Base-by-base conservation (phyloP, 2,888 invertebrate genomes). In the Caenorhabditis sinica region DNA sequence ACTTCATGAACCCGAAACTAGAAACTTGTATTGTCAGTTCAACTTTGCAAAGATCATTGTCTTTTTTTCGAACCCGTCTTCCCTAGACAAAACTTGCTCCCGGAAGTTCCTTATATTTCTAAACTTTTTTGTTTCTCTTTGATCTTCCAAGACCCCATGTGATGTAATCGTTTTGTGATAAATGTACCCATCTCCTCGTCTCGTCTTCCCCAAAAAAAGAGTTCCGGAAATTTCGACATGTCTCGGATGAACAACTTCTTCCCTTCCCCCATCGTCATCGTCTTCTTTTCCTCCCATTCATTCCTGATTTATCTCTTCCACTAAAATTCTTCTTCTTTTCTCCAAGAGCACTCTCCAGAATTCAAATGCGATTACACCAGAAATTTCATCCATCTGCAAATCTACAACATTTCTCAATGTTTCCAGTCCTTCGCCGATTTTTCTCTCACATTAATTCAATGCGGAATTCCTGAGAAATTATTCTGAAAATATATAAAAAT, bases 341-440 rank as follows among this genome's bases (percentile, higher is more conserved):
- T n/a, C 11, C 23, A 8, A 20, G 49, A 30, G 66, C 75, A 66
- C 65, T 49, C 28, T 49, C n/a, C n/a, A 61, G 36, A 61, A 53
- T 56, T 76, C 66, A 58, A 68, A 76, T 76, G 60, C 76, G 76
- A 76, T 76, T 76, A 76, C 75, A 66, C 58, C 33, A 17, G 15
- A 49, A 45, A 49, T 49, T 25, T 15, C n/a, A 36, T 45, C 28
- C n/a, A 36, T 45, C 23, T 65, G 65, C 65, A 65, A 43, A 43
- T 58, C 58, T 36, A 8, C 53, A 56, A 53, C 28, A 43, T 45
- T 20, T 56, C 56, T 28, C 63, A 63, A 40, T 11, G 40, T 20
- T 49, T 49, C 51, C 61, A 51, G 63, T 77, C 69, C 63, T 71
- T 77, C 36, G 36, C 79, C 79, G 72, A 79, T 79, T 79, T n/a